Percentiles rank a stretch among this genome's conserved stretches.
phyloP scores from a whole-genome alignment of 1,140 invertebrate species.

The Leptopilina boulardi region DNA sequence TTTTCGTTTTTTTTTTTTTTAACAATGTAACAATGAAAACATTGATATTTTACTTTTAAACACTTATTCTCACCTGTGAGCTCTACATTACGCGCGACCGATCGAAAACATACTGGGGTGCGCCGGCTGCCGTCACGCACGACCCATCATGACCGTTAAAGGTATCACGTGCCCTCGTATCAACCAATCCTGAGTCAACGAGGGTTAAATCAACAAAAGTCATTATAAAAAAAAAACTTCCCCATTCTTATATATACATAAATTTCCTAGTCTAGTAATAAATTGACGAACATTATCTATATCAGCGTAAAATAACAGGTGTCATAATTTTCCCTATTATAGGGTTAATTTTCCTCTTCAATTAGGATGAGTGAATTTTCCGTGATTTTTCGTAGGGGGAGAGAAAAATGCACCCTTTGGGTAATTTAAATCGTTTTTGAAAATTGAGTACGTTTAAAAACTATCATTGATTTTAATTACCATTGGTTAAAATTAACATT shows the following conservation, averaged over 20 bases:
- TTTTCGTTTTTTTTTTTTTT: not conserved
- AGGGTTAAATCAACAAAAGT: conserved; percentile 11
- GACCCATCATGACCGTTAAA: conserved; percentile 50
- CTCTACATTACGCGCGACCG: conserved; percentile 36
- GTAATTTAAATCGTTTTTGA: too few species aligned
- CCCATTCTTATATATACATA: not conserved
- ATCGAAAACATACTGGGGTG: conserved; percentile 40
- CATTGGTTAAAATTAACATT: too few species aligned
- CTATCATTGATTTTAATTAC: too few species aligned
- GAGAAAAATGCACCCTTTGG: too few species aligned
- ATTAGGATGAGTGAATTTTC: not conserved
- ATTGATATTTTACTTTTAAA: not conserved
- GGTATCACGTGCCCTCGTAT: conserved; percentile 36
- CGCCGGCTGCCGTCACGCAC: conserved; percentile 52
- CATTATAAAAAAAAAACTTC: conserved; percentile 7
- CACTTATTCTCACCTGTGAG: not conserved
- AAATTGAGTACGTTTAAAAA: too few species aligned
- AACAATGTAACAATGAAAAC: not conserved
- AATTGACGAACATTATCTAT: not conserved
- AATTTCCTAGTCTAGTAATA: not conserved
- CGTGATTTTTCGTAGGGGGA: too few species aligned
- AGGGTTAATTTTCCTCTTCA: not conserved
- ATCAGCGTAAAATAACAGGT: not conserved
- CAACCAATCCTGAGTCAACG: conserved; percentile 13
- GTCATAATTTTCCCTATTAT: not conserved